Percentiles rank a stretch among this genome's conserved stretches.
Evolutionary conservation across 1,140 invertebrate genomes (phyloP).

Genomic region (Hyphantria cunea): DNA sequence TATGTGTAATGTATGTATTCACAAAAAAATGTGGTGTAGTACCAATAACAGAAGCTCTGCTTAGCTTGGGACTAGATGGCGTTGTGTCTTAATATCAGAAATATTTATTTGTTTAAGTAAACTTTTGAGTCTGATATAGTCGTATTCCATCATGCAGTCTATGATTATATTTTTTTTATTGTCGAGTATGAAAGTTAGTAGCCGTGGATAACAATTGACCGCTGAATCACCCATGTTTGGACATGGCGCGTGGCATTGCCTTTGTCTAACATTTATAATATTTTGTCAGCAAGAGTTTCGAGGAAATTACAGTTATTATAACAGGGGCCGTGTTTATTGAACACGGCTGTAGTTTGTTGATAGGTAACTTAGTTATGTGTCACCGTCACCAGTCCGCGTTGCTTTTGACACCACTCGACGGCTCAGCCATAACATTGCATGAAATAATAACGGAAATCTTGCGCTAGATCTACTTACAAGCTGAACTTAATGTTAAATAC

Average conservation of each 20-base stretch:
- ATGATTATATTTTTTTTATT: too few relatives aligned
- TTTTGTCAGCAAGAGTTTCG: slow-evolving; percentile 67
- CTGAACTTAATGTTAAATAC: too few relatives aligned
- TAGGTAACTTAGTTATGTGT: slow-evolving; percentile 28
- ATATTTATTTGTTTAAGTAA: too few relatives aligned
- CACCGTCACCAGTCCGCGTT: slow-evolving; percentile 1
- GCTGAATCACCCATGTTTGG: slow-evolving; percentile 60
- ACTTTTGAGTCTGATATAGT: too few relatives aligned
- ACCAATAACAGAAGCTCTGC: too few relatives aligned
- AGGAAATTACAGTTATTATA: slow-evolving; percentile 47
- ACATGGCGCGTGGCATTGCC: slow-evolving; percentile 70
- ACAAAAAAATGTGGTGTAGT: too few relatives aligned
- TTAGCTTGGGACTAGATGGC: too few relatives aligned
- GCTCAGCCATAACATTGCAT: slow-evolving; percentile 29
- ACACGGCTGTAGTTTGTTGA: slow-evolving; percentile 41
- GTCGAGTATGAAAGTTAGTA: too few relatives aligned
- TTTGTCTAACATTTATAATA: slow-evolving; percentile 49
- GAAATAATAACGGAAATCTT: not conserved
- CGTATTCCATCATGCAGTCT: too few relatives aligned
- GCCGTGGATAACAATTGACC: slow-evolving; percentile 5
- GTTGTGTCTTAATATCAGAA: too few relatives aligned
- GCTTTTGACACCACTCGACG: not conserved
- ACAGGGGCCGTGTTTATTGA: slow-evolving; percentile 54
- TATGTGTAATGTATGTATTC: too few relatives aligned
- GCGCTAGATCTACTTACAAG: too few relatives aligned